Evolutionary conservation across 2,113 vertebrate species (phyloP), one percentile per base, ranked within the genome.

Genomic region (Chionodraco myersi): DNA sequence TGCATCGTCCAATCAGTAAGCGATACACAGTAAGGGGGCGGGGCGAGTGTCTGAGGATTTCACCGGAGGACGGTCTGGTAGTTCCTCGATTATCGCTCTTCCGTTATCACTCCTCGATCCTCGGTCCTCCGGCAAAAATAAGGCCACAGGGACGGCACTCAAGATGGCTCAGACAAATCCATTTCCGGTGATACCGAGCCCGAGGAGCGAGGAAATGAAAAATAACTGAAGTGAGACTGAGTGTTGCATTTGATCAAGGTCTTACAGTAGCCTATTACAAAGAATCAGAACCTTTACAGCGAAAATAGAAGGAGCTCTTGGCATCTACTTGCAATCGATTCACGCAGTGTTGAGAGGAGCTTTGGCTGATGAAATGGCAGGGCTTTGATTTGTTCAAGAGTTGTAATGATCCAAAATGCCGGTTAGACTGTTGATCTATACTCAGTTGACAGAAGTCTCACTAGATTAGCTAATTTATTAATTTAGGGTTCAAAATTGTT

Each of bases 191-290:
- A 26, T 26, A 26, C 26, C 26, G 26, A 26, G 26, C 26, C 26
- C 26, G 26, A 26, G 26, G 26, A 26, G 26, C 26, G 2, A 26
- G 26, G 26, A 26, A 26, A 26, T 26, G 26, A 26, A 26, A 26
- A 26, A 26, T 26, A 26, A 26, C 26, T 26, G 26, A 26, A 26
- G 26, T 3, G 26, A 26, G 26, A 26, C 26, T 51, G 68, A 63
- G 71, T 58, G 64, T 61, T 76, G 72, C 47, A 15, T 10, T 45
- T 67, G 66, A 86, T 82, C 75, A 86, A 76, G 75, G 44, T 23
- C 72, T 80, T 72, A 26, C 2, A 26, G 26, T 26, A n/a, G 21
- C 21, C 21, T 21, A 57, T 76, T 77, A 52, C 47, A 48, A 59
- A 48, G 15, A 59, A 56, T 56, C 57, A 14, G 47, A 60, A 49